A percentile compares a stretch with the other conserved stretches of the same genome.
These are phyloP conservation scores for Hirudinaria manillensis DNA, from an alignment of 2,888 invertebrate genomes.

Conservation along the genomic window DNA sequence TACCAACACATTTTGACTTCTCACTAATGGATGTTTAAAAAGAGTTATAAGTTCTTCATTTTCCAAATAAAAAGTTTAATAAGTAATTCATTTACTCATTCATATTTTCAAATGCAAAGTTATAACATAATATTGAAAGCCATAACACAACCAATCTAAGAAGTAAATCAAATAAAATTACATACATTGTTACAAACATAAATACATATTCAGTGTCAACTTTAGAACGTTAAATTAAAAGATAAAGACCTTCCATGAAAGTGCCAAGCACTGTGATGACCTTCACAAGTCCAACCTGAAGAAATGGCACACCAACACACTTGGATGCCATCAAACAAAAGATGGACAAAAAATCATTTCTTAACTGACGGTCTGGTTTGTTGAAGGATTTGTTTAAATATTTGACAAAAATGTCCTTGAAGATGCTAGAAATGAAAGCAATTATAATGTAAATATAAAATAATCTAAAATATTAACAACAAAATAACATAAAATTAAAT, in stretches of 20 bases:
- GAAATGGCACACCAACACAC: conserved; percentile 49
- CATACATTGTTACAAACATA: neutral
- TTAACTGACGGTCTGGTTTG: conserved; percentile 52
- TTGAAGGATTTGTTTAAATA: conserved; percentile 53
- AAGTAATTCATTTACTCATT: too few relatives aligned
- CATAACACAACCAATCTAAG: too few relatives aligned
- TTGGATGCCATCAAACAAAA: conserved; percentile 47
- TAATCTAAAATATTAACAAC: too few relatives aligned
- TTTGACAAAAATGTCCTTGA: conserved; percentile 52
- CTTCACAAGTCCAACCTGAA: conserved; percentile 53
- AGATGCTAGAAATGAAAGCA: conserved; percentile 44
- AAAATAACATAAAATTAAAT: too few relatives aligned
- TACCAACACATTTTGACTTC: conserved; percentile 52
- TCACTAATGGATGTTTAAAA: conserved; percentile 45
- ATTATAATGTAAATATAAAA: neutral
- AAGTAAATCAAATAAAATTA: neutral
- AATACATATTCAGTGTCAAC: neutral
- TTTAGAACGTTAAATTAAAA: neutral
- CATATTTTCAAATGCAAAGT: too few relatives aligned
- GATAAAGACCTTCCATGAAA: conserved; percentile 52
- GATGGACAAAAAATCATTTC: conserved; percentile 53
- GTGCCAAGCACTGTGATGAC: conserved; percentile 53
- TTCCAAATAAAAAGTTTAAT: neutral
- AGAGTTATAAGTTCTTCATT: neutral
- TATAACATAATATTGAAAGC: too few relatives aligned